phyloP scores from a whole-genome alignment of 2,113 vertebrate species.

The Callocephalon fimbriatum region DNA sequence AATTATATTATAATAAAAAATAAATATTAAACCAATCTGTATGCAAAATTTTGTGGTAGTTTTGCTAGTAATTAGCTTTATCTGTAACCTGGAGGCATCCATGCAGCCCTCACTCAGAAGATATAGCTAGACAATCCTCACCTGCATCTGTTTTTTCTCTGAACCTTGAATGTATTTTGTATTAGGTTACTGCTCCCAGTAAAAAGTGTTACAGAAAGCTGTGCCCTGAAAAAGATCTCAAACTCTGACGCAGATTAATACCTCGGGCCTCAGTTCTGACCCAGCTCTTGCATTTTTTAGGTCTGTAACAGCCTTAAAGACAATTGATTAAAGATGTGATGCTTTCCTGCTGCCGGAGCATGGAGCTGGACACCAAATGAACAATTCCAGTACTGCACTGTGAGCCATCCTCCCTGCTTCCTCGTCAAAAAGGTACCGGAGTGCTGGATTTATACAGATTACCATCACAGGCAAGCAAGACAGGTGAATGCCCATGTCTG shows the following conservation, averaged over 20 bases:
- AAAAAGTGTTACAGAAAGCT: background rate
- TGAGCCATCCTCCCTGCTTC: background rate
- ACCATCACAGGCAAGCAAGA: fast-evolving
- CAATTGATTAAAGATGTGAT: background rate
- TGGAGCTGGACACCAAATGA: background rate
- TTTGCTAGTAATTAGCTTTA: background rate
- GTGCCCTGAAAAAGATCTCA: background rate
- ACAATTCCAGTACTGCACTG: background rate
- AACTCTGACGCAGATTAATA: background rate
- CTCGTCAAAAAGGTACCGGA: background rate
- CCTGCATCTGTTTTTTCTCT: background rate
- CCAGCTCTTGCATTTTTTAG: background rate
- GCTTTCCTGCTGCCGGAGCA: fast-evolving
- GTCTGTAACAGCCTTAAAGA: background rate
- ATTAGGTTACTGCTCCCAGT: background rate
- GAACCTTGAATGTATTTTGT: background rate
- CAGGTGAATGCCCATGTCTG: background rate
- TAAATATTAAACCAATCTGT: background rate
- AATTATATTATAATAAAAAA: background rate
- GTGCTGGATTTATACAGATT: background rate
- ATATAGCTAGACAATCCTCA: background rate
- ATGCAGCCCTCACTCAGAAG: background rate
- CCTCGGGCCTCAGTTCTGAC: background rate
- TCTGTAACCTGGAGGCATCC: background rate
- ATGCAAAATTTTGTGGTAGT: fast-evolving